phyloP scores from a whole-genome alignment of 2,888 invertebrate genomes.

The Acleris sparsana region DNA sequence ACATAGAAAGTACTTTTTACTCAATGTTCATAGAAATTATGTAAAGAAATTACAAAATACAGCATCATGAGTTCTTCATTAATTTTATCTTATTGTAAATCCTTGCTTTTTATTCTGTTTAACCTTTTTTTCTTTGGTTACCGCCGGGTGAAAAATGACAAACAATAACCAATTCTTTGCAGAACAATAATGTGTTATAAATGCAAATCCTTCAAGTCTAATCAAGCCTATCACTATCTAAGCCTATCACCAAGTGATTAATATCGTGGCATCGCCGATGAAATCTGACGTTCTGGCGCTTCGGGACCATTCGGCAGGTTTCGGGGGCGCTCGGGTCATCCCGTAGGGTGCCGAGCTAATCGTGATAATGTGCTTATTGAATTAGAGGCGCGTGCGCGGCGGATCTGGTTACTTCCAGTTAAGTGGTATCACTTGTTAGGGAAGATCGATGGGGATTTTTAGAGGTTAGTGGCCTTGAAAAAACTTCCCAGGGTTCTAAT shows the following conservation, averaged over 20 bases:
- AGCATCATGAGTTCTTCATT: too few species aligned
- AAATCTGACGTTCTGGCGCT: constrained; percentile 58
- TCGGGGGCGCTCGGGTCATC: constrained; percentile 41
- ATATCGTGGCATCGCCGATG: constrained; percentile 66
- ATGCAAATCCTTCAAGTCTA: constrained; percentile 13
- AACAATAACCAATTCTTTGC: not conserved
- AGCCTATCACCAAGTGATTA: constrained; percentile 67
- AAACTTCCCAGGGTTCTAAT: constrained; percentile 13
- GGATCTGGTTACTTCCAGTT: constrained; percentile 56
- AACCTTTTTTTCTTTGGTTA: too few species aligned
- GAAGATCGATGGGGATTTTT: constrained; percentile 41
- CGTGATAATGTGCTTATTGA: constrained; percentile 84
- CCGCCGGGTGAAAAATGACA: too few species aligned
- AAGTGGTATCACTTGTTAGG: constrained; percentile 60
- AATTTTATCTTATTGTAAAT: too few species aligned
- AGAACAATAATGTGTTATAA: not conserved
- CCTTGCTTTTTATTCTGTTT: too few species aligned
- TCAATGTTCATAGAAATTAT: too few species aligned
- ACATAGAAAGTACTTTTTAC: too few species aligned
- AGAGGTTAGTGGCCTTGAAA: constrained; percentile 32
- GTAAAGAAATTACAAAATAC: too few species aligned
- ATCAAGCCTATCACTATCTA: constrained; percentile 1
- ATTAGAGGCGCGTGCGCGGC: constrained; percentile 79
- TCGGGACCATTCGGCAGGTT: constrained; percentile 52
- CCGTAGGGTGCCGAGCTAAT: constrained; percentile 70